Evolutionary conservation across 2,888 invertebrate species (phyloP).

Genomic region (Theodoxus fluviatilis): DNA sequence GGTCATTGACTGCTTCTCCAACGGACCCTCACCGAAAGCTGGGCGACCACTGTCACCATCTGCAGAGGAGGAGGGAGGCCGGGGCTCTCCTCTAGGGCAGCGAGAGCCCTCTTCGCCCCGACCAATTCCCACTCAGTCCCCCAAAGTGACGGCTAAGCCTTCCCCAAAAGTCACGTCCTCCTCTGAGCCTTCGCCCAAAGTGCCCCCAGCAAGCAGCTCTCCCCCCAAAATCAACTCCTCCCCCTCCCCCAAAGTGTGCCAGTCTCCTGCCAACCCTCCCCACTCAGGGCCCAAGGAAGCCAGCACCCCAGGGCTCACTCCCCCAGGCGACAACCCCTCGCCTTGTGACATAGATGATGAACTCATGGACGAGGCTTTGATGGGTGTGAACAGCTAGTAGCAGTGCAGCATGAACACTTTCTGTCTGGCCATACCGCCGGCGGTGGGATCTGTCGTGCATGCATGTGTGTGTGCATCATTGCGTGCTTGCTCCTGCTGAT

Average conservation of each 20-base stretch:
- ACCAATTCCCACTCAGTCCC: too few species aligned
- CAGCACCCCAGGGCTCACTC: conserved; percentile 26
- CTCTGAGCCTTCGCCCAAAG: background rate
- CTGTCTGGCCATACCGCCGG: too few species aligned
- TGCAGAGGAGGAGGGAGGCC: too few species aligned
- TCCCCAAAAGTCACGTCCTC: conserved; percentile 4
- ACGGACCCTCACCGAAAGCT: conserved; percentile 12
- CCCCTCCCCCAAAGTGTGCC: conserved; percentile 16
- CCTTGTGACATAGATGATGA: conserved; percentile 85
- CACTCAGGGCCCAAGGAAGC: conserved; percentile 20
- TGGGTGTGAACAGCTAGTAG: conserved; percentile 37
- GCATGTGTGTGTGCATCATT: too few species aligned
- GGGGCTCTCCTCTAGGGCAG: too few species aligned
- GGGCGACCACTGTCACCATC: too few species aligned
- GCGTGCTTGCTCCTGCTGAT: too few species aligned
- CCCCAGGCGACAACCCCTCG: conserved; percentile 32
- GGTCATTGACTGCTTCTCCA: conserved; percentile 58
- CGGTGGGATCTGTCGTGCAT: too few species aligned
- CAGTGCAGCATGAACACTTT: too few species aligned
- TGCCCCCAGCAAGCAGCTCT: conserved; percentile 1
- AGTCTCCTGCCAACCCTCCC: conserved; percentile 18
- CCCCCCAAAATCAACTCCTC: background rate
- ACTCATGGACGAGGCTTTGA: conserved; percentile 84
- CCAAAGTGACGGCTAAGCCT: conserved; percentile 22
- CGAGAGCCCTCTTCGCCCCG: too few species aligned